Percentiles rank a stretch among this genome's conserved stretches.
phyloP scores from a whole-genome alignment of 2,797 vertebrate genomes.

The Calcarius lapponicus region DNA sequence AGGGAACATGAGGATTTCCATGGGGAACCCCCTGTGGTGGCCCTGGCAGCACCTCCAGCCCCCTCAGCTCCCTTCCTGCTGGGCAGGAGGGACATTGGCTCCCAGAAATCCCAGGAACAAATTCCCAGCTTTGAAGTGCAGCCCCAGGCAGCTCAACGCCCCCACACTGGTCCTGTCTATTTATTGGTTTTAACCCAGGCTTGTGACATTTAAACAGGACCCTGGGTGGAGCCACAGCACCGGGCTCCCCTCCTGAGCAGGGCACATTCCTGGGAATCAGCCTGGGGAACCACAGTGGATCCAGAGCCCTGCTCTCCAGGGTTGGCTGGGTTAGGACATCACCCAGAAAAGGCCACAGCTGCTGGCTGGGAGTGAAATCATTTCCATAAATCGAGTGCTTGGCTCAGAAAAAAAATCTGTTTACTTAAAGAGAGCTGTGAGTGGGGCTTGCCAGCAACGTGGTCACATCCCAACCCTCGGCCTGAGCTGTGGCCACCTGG shows the following conservation, averaged over 20 bases:
- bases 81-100: not conserved
- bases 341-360: not conserved
- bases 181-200: not conserved
- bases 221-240: not conserved
- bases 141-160: not conserved
- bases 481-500: rapidly evolving
- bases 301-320: not conserved
- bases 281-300: not conserved
- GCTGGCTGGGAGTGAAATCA: not conserved
- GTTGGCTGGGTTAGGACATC: rapidly evolving
- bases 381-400: rapidly evolving
- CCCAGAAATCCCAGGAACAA: not conserved
- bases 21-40: not conserved
- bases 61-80: not conserved
- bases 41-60: not conserved
- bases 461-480: not conserved
- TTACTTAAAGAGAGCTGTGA: not conserved
- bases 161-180: not conserved
- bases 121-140: not conserved
- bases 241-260: not conserved
- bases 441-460: too few species aligned
- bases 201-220: not conserved
- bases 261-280: not conserved
- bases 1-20: rapidly evolving
- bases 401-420: not conserved